Base-by-base conservation (phyloP, 2,888 invertebrate species). In the Julus scanicus region DNA sequence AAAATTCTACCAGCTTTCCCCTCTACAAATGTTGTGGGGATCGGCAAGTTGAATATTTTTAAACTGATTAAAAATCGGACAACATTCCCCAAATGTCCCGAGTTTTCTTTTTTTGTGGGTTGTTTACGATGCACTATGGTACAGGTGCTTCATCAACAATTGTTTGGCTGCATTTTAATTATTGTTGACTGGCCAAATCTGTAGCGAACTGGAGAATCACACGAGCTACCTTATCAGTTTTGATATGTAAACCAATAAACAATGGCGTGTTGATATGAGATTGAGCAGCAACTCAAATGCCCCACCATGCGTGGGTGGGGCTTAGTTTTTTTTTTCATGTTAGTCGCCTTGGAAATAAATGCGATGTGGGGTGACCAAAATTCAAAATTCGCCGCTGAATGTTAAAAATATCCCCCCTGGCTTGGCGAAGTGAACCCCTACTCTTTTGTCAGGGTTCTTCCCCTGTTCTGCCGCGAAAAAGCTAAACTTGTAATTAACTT, bases 401-500 rank as follows among this genome's bases (percentile, higher is more conserved):
- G 80, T 29, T n/a, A 13, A 80, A 80, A 37, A 11, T 80, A 13
- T 80, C 80, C 80, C 53, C 37, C 80, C 37, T 15, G 80, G 80
- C 80, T 80, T 2, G n/a, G 6, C 80, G 80, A 80, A 37, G 80
- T 2, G 80, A 80, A 80, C 29, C 80, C 80, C 80, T 80, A 29
- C 37, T 80, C 80, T 80, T 80, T 80, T 80, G 80, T 80, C 80
- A 37, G 80, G 80, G 29, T 3, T 80, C 37, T 17, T 53, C 80
- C 37, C 80, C 80, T 37, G 37, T 37, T 80, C 37, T 80, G 13
- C 15, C 13, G 80, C 80, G 80, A 80, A 80, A 53, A 80, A 80
- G 80, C 80, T 37, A 80, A 80, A 80, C 80, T 80, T 80, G 80
- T 80, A 80, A 80, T 80, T 80, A 80, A 80, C 80, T 80, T 80